A percentile compares a stretch with the other conserved stretches of the same genome.
Evolutionary conservation across 2,888 invertebrate species (phyloP).

Genomic region (Megaustenia siamemsis): DNA sequence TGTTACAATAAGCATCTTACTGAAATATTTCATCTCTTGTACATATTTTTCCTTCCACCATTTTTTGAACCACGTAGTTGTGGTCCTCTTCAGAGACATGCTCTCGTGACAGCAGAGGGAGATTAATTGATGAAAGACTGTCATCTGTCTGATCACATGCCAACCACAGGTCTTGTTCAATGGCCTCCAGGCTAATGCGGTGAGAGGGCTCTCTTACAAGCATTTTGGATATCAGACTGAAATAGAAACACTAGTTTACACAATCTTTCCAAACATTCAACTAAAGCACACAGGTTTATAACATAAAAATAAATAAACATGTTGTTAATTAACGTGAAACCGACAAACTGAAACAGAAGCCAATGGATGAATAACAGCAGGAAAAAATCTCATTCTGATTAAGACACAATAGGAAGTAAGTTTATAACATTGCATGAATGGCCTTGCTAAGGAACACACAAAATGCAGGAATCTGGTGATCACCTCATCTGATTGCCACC

Average conservation of each 20-base stretch:
- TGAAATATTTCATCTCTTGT: slow-evolving; percentile 95
- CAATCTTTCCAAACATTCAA: background rate
- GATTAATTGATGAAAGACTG: slow-evolving; percentile 59
- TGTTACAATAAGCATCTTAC: no score
- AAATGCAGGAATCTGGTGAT: no score
- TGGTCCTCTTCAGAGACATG: slow-evolving; percentile 95
- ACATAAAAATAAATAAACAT: background rate
- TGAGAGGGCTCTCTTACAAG: slow-evolving; percentile 94
- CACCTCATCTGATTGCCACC: no score
- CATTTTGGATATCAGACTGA: slow-evolving; percentile 93
- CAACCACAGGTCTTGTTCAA: slow-evolving; percentile 91
- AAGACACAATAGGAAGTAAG: no score
- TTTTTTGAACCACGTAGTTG: slow-evolving; percentile 93
- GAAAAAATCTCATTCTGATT: no score
- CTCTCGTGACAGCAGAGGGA: slow-evolving; percentile 91
- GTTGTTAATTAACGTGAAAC: background rate
- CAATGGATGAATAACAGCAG: no score
- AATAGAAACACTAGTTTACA: background rate
- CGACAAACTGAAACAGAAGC: background rate
- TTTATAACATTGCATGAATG: no score
- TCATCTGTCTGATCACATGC: slow-evolving; percentile 60
- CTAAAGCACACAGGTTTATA: background rate
- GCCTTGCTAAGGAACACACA: no score
- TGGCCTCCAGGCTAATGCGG: slow-evolving; percentile 92
- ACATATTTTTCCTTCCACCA: slow-evolving; percentile 97